phyloP scores from a whole-genome alignment of 2,888 invertebrate genomes.

The Augiades crinisus region DNA sequence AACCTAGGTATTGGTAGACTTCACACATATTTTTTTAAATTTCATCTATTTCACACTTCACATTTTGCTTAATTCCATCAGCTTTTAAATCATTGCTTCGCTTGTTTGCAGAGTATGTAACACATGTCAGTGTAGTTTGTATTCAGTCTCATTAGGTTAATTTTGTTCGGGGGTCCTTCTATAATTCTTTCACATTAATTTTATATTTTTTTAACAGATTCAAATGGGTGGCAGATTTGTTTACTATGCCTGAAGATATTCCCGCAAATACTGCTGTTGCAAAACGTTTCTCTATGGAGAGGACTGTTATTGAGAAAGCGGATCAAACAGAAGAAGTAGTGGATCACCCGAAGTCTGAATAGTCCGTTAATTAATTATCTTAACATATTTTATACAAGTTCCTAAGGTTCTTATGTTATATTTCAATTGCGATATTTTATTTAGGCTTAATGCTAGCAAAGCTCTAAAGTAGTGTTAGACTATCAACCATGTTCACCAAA shows the following conservation, averaged over 20 bases:
- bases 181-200: background rate
- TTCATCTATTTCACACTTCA: background rate
- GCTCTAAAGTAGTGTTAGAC: no score
- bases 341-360: conserved; percentile 36
- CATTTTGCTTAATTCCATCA: conserved; percentile 26
- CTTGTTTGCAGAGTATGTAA: background rate
- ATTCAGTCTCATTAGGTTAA: conserved; percentile 53
- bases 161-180: background rate
- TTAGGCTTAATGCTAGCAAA: no score
- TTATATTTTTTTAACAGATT: conserved; percentile 52
- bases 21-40: no score
- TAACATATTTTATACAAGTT: background rate
- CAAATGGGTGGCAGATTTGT: conserved; percentile 64
- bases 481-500: no score
- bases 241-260: conserved; percentile 50
- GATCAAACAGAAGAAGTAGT: conserved; percentile 26
- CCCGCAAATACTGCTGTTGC: conserved; percentile 33
- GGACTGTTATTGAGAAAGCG: conserved; percentile 36
- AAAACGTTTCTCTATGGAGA: conserved; percentile 42
- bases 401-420: no score
- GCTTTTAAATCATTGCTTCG: conserved; percentile 23
- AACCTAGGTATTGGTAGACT: no score
- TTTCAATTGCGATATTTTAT: no score
- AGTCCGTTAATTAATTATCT: conserved; percentile 2
- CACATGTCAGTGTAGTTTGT: conserved; percentile 1